phyloP scores from a whole-genome alignment of 2,797 vertebrate genomes.

The Helostoma temminkii region DNA sequence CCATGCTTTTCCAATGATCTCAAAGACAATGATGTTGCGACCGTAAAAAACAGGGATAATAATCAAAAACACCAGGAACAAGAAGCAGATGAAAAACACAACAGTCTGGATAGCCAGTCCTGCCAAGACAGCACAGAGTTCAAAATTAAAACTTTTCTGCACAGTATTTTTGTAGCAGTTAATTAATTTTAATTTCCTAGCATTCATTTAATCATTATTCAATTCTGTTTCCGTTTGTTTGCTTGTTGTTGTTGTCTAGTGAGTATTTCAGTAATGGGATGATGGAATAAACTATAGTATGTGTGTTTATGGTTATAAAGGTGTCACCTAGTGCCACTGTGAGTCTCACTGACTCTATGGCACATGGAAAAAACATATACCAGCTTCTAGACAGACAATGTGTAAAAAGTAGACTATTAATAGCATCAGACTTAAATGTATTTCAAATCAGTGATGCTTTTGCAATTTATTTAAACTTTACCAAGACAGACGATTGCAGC shows the following conservation, averaged over 20 bases:
- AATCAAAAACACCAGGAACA: slow-evolving; percentile 89
- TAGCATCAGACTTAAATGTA: too few species aligned
- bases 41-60: slow-evolving; percentile 90
- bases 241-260: too few species aligned
- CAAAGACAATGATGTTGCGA: slow-evolving; percentile 85
- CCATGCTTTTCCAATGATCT: slow-evolving; percentile 87
- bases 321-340: too few species aligned
- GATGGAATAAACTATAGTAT: too few species aligned
- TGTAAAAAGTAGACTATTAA: too few species aligned
- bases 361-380: too few species aligned
- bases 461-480: slow-evolving; percentile 67
- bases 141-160: background rate
- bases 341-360: too few species aligned
- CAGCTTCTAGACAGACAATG: too few species aligned
- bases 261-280: too few species aligned
- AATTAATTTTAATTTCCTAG: background rate
- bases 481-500: slow-evolving; percentile 90
- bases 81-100: slow-evolving; percentile 91
- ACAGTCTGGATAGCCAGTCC: slow-evolving; percentile 92
- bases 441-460: background rate
- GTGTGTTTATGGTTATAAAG: too few species aligned
- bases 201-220: too few species aligned
- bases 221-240: too few species aligned
- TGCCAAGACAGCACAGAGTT: slow-evolving; percentile 60
- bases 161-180: background rate